Evolutionary conservation across 2,888 invertebrate genomes (phyloP), one percentile per base, ranked within the genome.

Genomic region (Sminthurinus aureus): DNA sequence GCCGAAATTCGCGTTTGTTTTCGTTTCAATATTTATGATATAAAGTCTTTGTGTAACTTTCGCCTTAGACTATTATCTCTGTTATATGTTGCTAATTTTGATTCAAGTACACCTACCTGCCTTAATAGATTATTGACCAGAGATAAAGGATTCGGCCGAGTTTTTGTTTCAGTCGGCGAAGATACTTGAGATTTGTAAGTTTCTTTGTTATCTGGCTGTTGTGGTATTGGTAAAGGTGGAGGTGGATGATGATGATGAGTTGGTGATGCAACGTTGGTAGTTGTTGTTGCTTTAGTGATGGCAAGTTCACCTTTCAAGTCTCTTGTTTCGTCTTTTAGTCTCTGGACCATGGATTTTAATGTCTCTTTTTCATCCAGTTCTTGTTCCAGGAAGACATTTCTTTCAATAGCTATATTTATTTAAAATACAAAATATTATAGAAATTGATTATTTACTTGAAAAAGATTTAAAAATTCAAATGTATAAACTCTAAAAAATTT

Each of bases 281-380:
- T 38, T 38, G 3, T 6, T 4, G 38, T 4, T 11, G 64, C 22
- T 11, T 51, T 50, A 73, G 71, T 81, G 50, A 81, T 51, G 71
- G 81, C 81, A 26, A 81, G 51, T 73, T 81, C 81, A 73, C 81
- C 73, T 73, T 73, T 52, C 81, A 81, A 52, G 73, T 81, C 81
- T 94, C 98, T 94, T 52, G 97, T 95, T 94, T 99, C 98, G 92
- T 99, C 98, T 91, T 96, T 97, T 88, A 98, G 93, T 90, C 98
- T 93, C 90, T 99, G 98, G 87, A 98, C 93, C 91, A 95, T 96
- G 85, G 96, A 95, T 90, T 95, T 94, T 85, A 98, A 92, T 89
- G 93, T 93, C 91, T 98, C 98, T 90, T 98, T 96, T 91, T 99
- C 98, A 91, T 98, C 98, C 83, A 98, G 93, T 91, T 99, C 99